Evolutionary conservation across 2,113 vertebrate species (phyloP), one percentile per base, ranked within the genome.

Genomic region (Grammomys surdaster): DNA sequence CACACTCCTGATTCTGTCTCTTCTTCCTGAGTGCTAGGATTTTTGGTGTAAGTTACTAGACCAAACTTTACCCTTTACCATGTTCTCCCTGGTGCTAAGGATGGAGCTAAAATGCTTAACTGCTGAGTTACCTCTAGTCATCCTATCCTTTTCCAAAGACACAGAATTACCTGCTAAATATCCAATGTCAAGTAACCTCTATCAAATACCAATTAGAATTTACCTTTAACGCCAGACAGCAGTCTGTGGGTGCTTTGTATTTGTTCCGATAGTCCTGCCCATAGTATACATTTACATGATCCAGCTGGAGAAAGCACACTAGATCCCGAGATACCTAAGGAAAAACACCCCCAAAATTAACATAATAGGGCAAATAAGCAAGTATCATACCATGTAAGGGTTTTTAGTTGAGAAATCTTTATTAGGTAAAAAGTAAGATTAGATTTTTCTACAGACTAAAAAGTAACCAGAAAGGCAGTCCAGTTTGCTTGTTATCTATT

Each of bases 201-300:
- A 14, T 76, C 40, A 90, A 87, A 85, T 40, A 82, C 65, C 43
- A 87, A 82, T 80, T 77, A 90, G 94, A 96, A 77, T 72, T 94
- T 99, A 99, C 99, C 99, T 99, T 99, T 13, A 99, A 98, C 26
- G 99, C 99, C 80, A 99, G 98, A 95, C 99, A 99, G 88, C 99
- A 99, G 98, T 99, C 99, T 14, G 99, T 99, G 6, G 99, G 99
- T 70, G 99, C 99, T 98, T 99, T 99, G 98, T 99, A 99, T 89
- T 99, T 99, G 98, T 99, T 99, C 95, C 99, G 99, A 97, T 99
- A 99, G 97, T 99, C 99, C 97, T 99, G 99, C 2, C 99, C 99
- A 11, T 99, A 99, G 95, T 99, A 99, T 96, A 99, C 99, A 70
- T 99, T 99, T 22, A 99, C 99, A 10, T 99, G 99, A 96, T 99